phyloP scores from a whole-genome alignment of 2,113 vertebrate genomes.

The Muscicapa adusta region DNA sequence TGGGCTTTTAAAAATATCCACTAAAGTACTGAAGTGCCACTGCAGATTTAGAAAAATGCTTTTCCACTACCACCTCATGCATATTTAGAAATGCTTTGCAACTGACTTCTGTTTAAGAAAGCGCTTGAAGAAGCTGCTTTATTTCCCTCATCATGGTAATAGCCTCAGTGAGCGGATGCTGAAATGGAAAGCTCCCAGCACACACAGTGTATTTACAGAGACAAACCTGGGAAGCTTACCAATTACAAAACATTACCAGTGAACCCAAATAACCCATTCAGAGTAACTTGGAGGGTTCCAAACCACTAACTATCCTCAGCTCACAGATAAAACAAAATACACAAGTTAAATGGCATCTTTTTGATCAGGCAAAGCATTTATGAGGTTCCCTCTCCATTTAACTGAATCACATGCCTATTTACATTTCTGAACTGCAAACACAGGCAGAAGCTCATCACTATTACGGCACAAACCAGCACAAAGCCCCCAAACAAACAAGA shows the following conservation, averaged over 20 bases:
- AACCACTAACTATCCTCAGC: neutral
- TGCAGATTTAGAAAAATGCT: neutral
- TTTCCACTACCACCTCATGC: neutral
- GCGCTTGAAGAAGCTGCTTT: neutral
- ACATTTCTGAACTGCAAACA: neutral
- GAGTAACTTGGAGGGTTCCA: neutral
- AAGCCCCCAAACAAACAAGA: neutral
- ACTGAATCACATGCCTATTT: neutral
- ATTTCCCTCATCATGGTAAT: neutral
- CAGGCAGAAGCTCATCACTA: neutral
- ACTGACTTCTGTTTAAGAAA: neutral
- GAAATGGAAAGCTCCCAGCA: neutral
- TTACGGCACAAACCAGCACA: neutral
- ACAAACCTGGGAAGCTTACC: neutral
- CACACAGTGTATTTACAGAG: neutral
- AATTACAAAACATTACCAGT: neutral
- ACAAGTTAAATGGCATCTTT: neutral
- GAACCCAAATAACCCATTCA: neutral
- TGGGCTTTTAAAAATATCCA: neutral
- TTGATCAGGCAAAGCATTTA: neutral
- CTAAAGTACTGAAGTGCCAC: neutral
- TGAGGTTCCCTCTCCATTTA: neutral
- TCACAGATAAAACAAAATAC: neutral
- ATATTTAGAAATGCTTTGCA: constrained; percentile 9
- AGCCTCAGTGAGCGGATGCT: neutral